These are phyloP conservation scores for Lapara coniferarum DNA, from an alignment of 2,888 invertebrate species.

Conservation along the genomic window DNA sequence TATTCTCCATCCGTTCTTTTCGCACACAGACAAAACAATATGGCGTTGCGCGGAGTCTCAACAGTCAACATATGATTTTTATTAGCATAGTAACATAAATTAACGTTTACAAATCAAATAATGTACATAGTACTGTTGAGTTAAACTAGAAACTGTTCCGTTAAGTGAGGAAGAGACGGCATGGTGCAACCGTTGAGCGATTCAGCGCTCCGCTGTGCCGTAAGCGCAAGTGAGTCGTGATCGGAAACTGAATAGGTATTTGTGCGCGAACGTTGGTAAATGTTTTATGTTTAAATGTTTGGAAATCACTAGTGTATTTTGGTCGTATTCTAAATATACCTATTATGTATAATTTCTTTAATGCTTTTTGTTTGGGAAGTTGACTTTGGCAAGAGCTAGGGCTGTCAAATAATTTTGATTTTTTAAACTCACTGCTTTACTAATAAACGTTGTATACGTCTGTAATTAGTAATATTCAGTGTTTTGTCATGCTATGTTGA, in stretches of 20 bases:
- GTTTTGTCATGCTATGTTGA: too few relatives aligned
- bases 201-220: neutral
- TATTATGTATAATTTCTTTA: neutral
- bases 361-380: neutral
- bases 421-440: too few relatives aligned
- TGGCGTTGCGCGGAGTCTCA: conserved; percentile 30
- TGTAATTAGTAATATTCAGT: too few relatives aligned
- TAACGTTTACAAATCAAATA: conserved; percentile 10
- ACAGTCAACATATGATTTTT: conserved; percentile 40
- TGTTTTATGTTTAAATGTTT: neutral
- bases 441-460: too few relatives aligned
- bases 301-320: neutral
- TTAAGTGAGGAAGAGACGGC: conserved; percentile 15
- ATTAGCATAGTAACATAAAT: conserved; percentile 33
- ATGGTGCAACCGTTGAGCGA: conserved; percentile 16
- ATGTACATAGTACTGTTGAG: conserved; percentile 17
- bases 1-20: conserved; percentile 13
- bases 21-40: conserved; percentile 33
- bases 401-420: neutral
- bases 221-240: conserved; percentile 10
- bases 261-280: neutral
- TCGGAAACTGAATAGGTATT: conserved; percentile 9
- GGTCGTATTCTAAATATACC: neutral
- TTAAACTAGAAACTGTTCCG: conserved; percentile 10
- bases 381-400: neutral